These are phyloP conservation scores for Dryomyza anilis DNA, from an alignment of 2,888 invertebrate species.

Conservation along the genomic window DNA sequence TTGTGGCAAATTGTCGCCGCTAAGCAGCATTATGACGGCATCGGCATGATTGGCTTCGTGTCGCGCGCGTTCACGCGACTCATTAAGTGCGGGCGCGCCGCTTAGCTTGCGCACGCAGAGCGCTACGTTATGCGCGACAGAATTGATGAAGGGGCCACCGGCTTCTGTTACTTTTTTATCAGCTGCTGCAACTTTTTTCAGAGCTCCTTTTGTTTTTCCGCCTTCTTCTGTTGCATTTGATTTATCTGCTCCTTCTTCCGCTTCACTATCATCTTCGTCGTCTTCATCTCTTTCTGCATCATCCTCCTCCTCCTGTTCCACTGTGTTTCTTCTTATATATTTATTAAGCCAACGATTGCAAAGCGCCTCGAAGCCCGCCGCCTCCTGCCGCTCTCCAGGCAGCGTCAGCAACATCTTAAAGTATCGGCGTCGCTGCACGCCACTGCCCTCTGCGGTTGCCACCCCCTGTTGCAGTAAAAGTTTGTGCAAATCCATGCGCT, in stretches of 20 bases:
- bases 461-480: constrained; percentile 49
- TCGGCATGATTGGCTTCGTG: constrained; percentile 47
- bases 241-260: too few relatives aligned
- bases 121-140: constrained; percentile 44
- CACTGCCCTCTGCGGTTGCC: constrained; percentile 33
- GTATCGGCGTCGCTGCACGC: constrained; percentile 45
- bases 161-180: too few relatives aligned
- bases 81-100: constrained; percentile 48
- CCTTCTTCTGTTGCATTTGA: too few relatives aligned
- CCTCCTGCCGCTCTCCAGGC: constrained; percentile 45
- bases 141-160: constrained; percentile 50
- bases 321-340: constrained; percentile 35
- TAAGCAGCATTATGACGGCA: constrained; percentile 50
- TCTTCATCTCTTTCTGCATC: constrained; percentile 8
- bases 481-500: constrained; percentile 43
- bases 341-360: constrained; percentile 48
- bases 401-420: constrained; percentile 52
- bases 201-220: too few relatives aligned
- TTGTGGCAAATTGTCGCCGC: constrained; percentile 35
- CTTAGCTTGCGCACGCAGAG: constrained; percentile 55
- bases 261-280: not conserved
- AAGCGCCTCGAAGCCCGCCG: constrained; percentile 48
- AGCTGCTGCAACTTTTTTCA: constrained; percentile 13
- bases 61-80: constrained; percentile 39
- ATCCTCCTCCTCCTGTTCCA: not conserved